Evolutionary conservation across 1,140 invertebrate species (phyloP).

Genomic region (Euschistus heros): DNA sequence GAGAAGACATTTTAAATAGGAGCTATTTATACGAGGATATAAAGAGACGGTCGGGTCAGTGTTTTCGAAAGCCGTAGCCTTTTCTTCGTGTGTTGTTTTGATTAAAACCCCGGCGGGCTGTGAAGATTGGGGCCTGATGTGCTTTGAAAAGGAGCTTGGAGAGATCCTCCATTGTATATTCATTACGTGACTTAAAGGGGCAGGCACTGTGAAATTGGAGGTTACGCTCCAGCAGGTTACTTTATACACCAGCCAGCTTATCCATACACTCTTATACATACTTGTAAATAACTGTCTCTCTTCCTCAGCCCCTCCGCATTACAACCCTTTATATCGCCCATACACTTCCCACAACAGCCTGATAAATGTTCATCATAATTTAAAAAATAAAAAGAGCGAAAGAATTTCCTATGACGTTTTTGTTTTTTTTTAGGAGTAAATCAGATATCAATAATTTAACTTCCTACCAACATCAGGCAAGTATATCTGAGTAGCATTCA

Average conservation of each 20-base stretch:
- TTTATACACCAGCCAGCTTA: conserved; percentile 17
- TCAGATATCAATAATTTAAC: no score
- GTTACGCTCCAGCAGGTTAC: conserved; percentile 24
- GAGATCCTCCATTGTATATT: conserved; percentile 24
- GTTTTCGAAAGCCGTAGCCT: background rate
- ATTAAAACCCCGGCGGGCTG: conserved; percentile 8
- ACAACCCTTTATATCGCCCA: background rate
- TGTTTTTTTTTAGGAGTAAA: no score
- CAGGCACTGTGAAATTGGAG: conserved; percentile 27
- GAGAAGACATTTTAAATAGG: no score
- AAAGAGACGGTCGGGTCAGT: no score
- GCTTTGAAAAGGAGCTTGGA: conserved; percentile 10
- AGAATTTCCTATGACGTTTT: no score
- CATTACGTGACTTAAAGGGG: conserved; percentile 25
- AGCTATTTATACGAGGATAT: no score
- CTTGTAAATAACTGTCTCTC: conserved; percentile 12
- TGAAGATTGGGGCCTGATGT: conserved; percentile 12
- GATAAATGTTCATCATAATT: no score
- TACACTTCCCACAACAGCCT: background rate
- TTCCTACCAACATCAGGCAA: no score
- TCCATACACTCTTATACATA: conserved; percentile 16
- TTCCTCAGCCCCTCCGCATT: background rate
- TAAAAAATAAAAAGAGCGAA: no score
- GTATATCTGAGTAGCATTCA: no score
- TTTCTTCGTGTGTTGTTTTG: conserved; percentile 14